Percentiles rank a stretch among this genome's conserved stretches.
Evolutionary conservation across 2,888 invertebrate genomes (phyloP).

Genomic region (Drosophila neonasuta): DNA sequence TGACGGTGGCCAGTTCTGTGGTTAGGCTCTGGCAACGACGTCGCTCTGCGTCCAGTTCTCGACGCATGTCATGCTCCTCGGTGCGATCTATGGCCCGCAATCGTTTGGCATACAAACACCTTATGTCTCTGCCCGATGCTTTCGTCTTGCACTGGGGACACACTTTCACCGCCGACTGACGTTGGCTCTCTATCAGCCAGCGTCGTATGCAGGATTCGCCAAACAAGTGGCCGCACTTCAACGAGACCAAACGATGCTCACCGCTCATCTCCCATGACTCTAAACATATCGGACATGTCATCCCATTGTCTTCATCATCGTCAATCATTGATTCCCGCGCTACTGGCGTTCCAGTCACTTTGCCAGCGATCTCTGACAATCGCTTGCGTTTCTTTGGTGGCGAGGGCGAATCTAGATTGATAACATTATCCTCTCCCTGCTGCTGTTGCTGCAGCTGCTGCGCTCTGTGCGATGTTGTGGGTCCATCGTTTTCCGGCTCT

Average conservation of each 20-base stretch:
- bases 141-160: conserved; percentile 95
- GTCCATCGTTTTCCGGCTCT: conserved; percentile 8
- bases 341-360: conserved; percentile 53
- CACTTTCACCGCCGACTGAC: conserved; percentile 82
- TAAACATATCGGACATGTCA: conserved; percentile 93
- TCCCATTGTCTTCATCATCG: conserved; percentile 86
- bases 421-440: conserved; percentile 7
- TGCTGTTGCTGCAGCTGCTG: conserved; percentile 15
- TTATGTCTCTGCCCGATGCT: conserved; percentile 87
- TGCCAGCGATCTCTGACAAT: conserved; percentile 33
- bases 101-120: conserved; percentile 90
- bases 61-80: conserved; percentile 87
- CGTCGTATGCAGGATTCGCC: conserved; percentile 87
- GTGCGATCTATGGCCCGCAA: conserved; percentile 90
- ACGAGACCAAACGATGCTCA: conserved; percentile 91
- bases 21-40: conserved; percentile 85
- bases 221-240: conserved; percentile 96
- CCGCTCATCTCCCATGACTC: conserved; percentile 94
- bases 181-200: conserved; percentile 80
- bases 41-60: conserved; percentile 85
- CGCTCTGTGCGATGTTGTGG: conserved; percentile 21
- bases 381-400: conserved; percentile 80
- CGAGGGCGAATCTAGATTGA: conserved; percentile 61
- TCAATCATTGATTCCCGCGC: conserved; percentile 80
- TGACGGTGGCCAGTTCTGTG: conserved; percentile 85